These are phyloP conservation scores for Bruchidius siliquastri DNA, from an alignment of 2,888 invertebrate species.

Conservation along the genomic window DNA sequence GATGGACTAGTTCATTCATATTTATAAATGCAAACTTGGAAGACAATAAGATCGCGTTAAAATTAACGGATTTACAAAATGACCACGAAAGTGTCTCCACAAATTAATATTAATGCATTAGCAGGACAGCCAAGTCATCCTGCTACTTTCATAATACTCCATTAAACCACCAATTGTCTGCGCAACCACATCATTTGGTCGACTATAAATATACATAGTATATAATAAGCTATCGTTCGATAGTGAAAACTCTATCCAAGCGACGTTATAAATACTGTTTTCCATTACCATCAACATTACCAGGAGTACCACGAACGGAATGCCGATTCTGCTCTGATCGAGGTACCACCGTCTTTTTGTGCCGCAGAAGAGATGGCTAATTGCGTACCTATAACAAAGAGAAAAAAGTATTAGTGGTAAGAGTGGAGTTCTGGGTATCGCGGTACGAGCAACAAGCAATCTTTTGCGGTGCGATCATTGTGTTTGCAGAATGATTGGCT, in stretches of 20 bases:
- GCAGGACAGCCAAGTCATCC: too few species aligned
- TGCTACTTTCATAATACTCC: background rate
- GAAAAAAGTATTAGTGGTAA: background rate
- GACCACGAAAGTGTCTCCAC: too few species aligned
- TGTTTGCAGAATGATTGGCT: background rate
- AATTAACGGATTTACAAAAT: too few species aligned
- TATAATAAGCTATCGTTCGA: background rate
- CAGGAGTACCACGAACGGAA: background rate
- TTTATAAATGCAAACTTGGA: too few species aligned
- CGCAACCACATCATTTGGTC: background rate
- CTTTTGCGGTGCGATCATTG: background rate
- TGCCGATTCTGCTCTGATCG: background rate
- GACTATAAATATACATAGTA: background rate
- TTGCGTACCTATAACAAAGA: background rate
- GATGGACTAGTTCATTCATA: too few species aligned
- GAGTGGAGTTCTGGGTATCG: background rate
- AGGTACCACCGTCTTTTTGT: background rate
- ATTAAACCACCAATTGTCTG: background rate
- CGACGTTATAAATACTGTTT: background rate
- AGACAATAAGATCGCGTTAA: too few species aligned
- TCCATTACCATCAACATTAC: background rate
- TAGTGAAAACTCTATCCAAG: background rate
- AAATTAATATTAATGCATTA: too few species aligned
- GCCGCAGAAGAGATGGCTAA: background rate
- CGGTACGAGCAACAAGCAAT: background rate